Evolutionary conservation across 1,140 invertebrate species (phyloP).

Genomic region (Dendroctonus ponderosae): DNA sequence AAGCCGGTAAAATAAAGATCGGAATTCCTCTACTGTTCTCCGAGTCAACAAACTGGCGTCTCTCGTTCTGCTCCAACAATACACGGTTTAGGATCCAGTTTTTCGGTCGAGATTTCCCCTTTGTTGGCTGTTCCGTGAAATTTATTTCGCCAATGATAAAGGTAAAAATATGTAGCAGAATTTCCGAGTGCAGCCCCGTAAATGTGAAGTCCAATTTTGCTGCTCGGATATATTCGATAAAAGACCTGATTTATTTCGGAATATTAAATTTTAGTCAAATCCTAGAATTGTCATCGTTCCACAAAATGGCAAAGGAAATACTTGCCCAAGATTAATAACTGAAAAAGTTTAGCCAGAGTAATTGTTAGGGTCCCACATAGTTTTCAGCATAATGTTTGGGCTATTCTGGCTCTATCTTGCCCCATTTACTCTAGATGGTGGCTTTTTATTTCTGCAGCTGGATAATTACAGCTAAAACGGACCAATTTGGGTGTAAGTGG

Average conservation of each 20-base stretch:
- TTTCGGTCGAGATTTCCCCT: conserved; percentile 19
- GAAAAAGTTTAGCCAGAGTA: too few relatives aligned
- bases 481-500: neutral
- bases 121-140: conserved; percentile 17
- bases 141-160: conserved; percentile 20
- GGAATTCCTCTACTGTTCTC: conserved; percentile 14
- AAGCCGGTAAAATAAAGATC: conserved; percentile 11
- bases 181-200: conserved; percentile 13
- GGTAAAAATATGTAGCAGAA: conserved; percentile 19
- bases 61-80: conserved; percentile 16
- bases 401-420: conserved; percentile 41
- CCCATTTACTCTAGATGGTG: conserved; percentile 45
- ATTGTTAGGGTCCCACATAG: too few relatives aligned
- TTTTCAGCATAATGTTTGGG: conserved; percentile 7
- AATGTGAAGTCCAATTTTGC: conserved; percentile 37
- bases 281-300: too few relatives aligned
- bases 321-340: too few relatives aligned
- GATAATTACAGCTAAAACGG: conserved; percentile 15
- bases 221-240: conserved; percentile 2
- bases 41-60: conserved; percentile 19
- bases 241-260: too few relatives aligned
- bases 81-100: conserved; percentile 13
- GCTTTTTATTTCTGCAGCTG: conserved; percentile 41
- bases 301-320: too few relatives aligned
- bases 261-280: too few relatives aligned